Evolutionary conservation across 2,888 invertebrate species (phyloP).

Genomic region (Eubasilissa splendida): DNA sequence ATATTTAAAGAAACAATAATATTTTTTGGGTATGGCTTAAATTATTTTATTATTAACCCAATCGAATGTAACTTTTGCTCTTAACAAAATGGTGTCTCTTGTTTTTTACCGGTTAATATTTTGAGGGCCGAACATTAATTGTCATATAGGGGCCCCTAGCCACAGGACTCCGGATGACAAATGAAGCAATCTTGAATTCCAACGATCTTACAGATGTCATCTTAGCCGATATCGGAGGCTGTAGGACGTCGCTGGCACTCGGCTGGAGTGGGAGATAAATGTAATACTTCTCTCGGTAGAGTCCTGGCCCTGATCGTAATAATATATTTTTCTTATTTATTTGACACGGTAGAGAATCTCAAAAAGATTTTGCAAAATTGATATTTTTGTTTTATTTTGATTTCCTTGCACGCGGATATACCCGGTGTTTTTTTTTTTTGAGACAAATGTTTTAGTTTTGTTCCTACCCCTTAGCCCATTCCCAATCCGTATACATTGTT

Average conservation of each 20-base stretch:
- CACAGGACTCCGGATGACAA: slow-evolving; percentile 41
- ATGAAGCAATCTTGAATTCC: slow-evolving; percentile 43
- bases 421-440: no score
- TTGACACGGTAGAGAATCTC: no score
- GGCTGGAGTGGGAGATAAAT: neutral
- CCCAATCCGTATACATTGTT: no score
- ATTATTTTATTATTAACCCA: slow-evolving; percentile 6
- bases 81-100: neutral
- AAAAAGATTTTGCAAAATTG: no score
- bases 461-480: no score
- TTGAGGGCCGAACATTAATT: slow-evolving; percentile 9
- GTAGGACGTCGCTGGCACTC: neutral
- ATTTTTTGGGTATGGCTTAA: neutral
- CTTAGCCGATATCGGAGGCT: slow-evolving; percentile 1
- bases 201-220: slow-evolving; percentile 16
- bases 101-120: slow-evolving; percentile 5
- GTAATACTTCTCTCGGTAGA: no score
- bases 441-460: no score
- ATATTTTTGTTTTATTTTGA: no score
- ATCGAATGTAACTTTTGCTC: neutral
- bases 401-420: no score
- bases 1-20: neutral
- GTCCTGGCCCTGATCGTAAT: no score
- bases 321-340: no score
- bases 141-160: slow-evolving; percentile 25